Percentiles rank a stretch among this genome's conserved stretches.
These are phyloP conservation scores for Noctua janthe DNA, from an alignment of 2,888 invertebrate species.

Conservation along the genomic window DNA sequence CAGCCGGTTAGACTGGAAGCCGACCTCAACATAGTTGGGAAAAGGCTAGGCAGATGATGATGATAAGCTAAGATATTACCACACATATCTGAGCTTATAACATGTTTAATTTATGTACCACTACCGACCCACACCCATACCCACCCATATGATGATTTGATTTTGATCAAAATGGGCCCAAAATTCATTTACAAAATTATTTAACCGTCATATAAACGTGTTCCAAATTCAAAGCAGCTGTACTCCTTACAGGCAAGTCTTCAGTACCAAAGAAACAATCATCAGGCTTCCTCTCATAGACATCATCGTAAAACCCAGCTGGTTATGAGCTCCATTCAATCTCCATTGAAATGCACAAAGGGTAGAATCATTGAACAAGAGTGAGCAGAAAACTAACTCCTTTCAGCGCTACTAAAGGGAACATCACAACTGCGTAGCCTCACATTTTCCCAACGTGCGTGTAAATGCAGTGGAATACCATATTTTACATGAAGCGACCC, in stretches of 20 bases:
- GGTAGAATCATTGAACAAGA: constrained; percentile 10
- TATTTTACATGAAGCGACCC: background rate
- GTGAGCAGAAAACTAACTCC: constrained; percentile 18
- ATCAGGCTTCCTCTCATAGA: constrained; percentile 29
- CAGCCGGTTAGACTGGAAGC: no score
- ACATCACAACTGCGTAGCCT: background rate
- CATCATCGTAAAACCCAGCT: constrained; percentile 58
- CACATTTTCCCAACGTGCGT: background rate
- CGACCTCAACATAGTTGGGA: no score
- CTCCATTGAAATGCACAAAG: constrained; percentile 56
- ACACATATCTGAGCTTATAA: background rate
- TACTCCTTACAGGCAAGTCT: background rate
- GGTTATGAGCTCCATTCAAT: constrained; percentile 53
- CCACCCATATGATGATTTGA: background rate
- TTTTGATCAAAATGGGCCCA: background rate
- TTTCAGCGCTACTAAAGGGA: background rate
- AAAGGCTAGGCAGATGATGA: no score
- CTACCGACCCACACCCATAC: no score
- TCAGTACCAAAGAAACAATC: constrained; percentile 39
- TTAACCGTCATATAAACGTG: background rate
- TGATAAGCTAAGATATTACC: no score
- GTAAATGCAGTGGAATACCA: background rate
- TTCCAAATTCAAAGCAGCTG: background rate
- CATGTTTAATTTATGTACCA: background rate
- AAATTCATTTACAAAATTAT: background rate